Conservation (phyloP, 1,140 invertebrate species). For the Dendrolimus kikuchii region DNA sequence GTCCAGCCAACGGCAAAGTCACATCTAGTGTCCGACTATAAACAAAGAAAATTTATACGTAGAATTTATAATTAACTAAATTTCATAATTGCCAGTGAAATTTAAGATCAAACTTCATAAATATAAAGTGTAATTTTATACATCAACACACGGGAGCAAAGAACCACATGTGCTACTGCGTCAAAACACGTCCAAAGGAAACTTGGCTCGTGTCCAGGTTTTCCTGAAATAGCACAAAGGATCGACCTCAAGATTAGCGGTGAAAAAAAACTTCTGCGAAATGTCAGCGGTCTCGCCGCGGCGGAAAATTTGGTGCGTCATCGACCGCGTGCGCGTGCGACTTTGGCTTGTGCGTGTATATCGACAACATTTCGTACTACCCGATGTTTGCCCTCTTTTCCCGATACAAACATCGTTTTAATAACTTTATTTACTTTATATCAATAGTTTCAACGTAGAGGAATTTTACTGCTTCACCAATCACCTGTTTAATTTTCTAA, state of each 20-base stretch:
- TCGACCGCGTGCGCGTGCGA: conserved; percentile 16
- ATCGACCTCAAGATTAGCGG: conserved; percentile 47
- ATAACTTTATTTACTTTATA: no score
- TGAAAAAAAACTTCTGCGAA: conserved; percentile 64
- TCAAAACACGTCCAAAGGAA: conserved; percentile 33
- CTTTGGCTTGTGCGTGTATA: background rate
- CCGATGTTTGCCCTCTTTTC: no score
- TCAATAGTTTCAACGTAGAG: no score
- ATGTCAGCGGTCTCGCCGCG: conserved; percentile 38
- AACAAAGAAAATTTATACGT: conserved; percentile 1
- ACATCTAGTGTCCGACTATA: background rate
- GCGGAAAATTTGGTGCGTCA: conserved; percentile 60
- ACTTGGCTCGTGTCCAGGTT: conserved; percentile 52
- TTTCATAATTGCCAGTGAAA: no score
- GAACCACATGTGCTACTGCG: conserved; percentile 45
- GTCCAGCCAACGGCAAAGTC: background rate
- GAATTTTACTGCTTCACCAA: no score
- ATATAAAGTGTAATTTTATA: conserved; percentile 16
- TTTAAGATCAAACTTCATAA: background rate
- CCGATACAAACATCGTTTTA: no score
- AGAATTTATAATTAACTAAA: background rate
- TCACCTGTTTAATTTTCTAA: no score
- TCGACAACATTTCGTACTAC: no score
- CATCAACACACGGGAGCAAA: conserved; percentile 33
- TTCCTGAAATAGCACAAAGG: conserved; percentile 70